Evolutionary conservation across 2,797 vertebrate species (phyloP), one percentile per base, ranked within the genome.

Genomic region (Podarcis lilfordi): DNA sequence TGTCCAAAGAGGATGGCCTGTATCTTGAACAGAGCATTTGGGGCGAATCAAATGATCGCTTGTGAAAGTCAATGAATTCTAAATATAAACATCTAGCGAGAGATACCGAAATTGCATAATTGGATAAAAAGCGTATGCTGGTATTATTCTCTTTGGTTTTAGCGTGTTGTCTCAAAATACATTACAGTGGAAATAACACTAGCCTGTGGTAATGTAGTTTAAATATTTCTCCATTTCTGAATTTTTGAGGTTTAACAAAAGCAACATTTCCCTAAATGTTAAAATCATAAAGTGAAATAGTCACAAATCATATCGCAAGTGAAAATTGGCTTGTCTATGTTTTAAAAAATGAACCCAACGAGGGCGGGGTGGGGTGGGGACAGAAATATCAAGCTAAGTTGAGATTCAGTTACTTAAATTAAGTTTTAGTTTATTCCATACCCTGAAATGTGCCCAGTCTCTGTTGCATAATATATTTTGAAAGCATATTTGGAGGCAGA

Each of bases 141-240:
- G 96, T 95, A 95, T 96, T 94, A 95, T 96, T 94, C 89, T 98
- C 97, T 98, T 98, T 98, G 97, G 97, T 98, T 96, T 97, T 96
- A 97, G 96, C 97, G 97, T 96, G 96, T 96, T 95, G 94, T 95
- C 93, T 95, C 76, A 93, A 94, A 95, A 96, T 95, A 96, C 79
- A 89, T 94, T 92, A 92, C 64, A 86, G 90, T 91, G 82, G 80
- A 95, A 93, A 94, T 95, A 94, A 92, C 90, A 92, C 96, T 92
- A 96, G 94, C 23, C 10, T 76, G 88, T 55, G 86, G 81, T 74
- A 75, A 93, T 95, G 92, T 90, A 93, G 89, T 94, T 94, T 95
- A 93, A 95, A 92, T 93, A 95, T 96, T 94, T 95, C 94, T 96
- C 95, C 93, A 95, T 92, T 96, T 92, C 94, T 90, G 91, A 95